These are phyloP conservation scores for Ectropis crepuscularia DNA, from an alignment of 2,888 invertebrate genomes.

Conservation along the genomic window DNA sequence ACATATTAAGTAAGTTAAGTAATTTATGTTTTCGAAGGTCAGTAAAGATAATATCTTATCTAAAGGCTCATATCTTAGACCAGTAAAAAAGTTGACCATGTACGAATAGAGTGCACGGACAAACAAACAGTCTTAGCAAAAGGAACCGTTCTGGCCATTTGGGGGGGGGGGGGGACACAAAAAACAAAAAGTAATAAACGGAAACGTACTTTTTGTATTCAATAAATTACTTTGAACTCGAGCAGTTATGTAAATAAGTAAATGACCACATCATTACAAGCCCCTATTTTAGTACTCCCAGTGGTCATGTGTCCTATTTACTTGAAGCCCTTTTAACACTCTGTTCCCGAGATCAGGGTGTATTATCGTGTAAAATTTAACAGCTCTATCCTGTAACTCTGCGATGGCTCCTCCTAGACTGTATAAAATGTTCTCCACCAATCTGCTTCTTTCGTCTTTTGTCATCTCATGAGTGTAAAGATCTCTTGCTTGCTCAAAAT, in stretches of 20 bases:
- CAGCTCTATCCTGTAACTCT: slow-evolving; percentile 81
- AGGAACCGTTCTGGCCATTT: too few relatives aligned
- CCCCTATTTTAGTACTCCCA: slow-evolving; percentile 40
- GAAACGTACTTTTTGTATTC: not conserved
- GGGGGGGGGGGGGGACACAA: too few relatives aligned
- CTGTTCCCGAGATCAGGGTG: slow-evolving; percentile 90
- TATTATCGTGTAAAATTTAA: slow-evolving; percentile 91
- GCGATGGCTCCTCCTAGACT: slow-evolving; percentile 91
- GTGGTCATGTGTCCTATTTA: slow-evolving; percentile 53
- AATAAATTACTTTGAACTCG: not conserved
- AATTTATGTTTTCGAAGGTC: too few relatives aligned
- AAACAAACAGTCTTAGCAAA: too few relatives aligned
- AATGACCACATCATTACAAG: not conserved
- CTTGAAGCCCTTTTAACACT: slow-evolving; percentile 53
- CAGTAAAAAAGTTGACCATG: too few relatives aligned
- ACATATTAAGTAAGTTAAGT: too few relatives aligned
- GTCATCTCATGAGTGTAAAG: slow-evolving; percentile 92
- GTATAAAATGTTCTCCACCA: slow-evolving; percentile 91
- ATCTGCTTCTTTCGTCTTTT: slow-evolving; percentile 88
- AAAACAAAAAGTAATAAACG: too few relatives aligned
- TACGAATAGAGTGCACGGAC: too few relatives aligned
- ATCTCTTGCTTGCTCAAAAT: slow-evolving; percentile 91
- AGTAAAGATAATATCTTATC: too few relatives aligned
- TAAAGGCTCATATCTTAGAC: too few relatives aligned
- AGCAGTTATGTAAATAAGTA: too few relatives aligned